These are phyloP conservation scores for Lampropteryx suffumata DNA, from an alignment of 2,888 invertebrate species.

Conservation along the genomic window DNA sequence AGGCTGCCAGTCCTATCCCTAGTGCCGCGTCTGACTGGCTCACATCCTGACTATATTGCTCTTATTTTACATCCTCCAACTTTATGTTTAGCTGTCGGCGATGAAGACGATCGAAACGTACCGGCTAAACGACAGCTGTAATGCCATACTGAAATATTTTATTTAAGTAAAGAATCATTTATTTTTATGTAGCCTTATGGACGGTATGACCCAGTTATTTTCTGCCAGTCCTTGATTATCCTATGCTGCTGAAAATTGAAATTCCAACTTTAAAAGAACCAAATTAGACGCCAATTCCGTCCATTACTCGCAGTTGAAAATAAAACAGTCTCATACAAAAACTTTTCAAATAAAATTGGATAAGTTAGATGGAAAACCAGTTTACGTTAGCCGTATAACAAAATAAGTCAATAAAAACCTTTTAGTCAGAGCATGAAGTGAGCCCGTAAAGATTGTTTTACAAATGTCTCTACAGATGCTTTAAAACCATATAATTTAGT, in stretches of 20 bases:
- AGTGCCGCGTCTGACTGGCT: slow-evolving; percentile 32
- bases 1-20: slow-evolving; percentile 41
- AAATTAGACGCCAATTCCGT: too few relatives aligned
- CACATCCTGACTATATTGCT: slow-evolving; percentile 32
- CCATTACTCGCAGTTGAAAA: too few relatives aligned
- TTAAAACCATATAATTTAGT: too few relatives aligned
- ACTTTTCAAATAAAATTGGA: background rate
- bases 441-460: slow-evolving; percentile 1
- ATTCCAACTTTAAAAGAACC: too few relatives aligned
- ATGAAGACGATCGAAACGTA: slow-evolving; percentile 10
- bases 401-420: too few relatives aligned
- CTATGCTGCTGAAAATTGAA: too few relatives aligned
- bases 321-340: background rate
- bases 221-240: background rate
- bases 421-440: background rate
- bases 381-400: too few relatives aligned
- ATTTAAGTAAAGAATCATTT: background rate
- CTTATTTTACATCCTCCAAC: slow-evolving; percentile 16
- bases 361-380: too few relatives aligned
- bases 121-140: background rate
- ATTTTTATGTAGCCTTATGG: background rate
- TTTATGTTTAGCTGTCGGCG: slow-evolving; percentile 26
- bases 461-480: too few relatives aligned
- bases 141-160: slow-evolving; percentile 10
- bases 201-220: background rate